Conservation (phyloP, 1,140 invertebrate genomes). For the Drosophila truncata region DNA sequence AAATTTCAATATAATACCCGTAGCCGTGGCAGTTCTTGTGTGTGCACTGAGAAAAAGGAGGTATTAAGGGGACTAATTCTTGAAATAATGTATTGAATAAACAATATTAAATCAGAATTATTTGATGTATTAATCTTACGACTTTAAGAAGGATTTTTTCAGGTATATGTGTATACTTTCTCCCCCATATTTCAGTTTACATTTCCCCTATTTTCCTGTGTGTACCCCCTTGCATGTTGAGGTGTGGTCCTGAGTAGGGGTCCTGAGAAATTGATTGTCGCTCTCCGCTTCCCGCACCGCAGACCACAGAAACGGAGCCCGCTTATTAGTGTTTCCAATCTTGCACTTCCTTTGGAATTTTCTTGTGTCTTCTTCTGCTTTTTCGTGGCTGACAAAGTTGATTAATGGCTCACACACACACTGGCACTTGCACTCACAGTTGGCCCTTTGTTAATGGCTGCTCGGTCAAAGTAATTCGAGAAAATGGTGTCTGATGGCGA, state of each 20-base stretch:
- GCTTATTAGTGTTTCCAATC: slow-evolving; percentile 43
- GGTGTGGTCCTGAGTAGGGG: slow-evolving; percentile 68
- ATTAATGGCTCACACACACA: slow-evolving; percentile 67
- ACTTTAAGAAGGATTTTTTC: neutral
- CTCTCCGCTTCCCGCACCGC: slow-evolving; percentile 42
- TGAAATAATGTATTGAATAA: neutral
- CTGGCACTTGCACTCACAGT: slow-evolving; percentile 11
- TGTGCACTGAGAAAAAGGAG: slow-evolving; percentile 1
- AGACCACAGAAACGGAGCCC: slow-evolving; percentile 61
- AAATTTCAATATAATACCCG: slow-evolving; percentile 60
- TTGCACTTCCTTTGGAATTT: slow-evolving; percentile 52
- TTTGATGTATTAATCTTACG: neutral
- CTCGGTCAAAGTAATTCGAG: slow-evolving; percentile 30
- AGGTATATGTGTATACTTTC: neutral
- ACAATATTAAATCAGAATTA: neutral
- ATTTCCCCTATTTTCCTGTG: neutral
- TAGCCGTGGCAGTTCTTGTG: slow-evolving; percentile 4
- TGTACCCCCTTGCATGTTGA: slow-evolving; percentile 38
- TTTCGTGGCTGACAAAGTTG: slow-evolving; percentile 59
- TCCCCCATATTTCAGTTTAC: neutral
- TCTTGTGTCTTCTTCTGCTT: slow-evolving; percentile 6
- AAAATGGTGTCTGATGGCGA: slow-evolving; percentile 56
- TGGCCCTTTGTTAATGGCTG: slow-evolving; percentile 65
- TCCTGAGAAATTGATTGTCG: slow-evolving; percentile 52
- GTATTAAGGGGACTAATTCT: neutral